Percentiles rank a stretch among this genome's conserved stretches.
Evolutionary conservation across 2,113 vertebrate species (phyloP).

Genomic region (Labeo catla): DNA sequence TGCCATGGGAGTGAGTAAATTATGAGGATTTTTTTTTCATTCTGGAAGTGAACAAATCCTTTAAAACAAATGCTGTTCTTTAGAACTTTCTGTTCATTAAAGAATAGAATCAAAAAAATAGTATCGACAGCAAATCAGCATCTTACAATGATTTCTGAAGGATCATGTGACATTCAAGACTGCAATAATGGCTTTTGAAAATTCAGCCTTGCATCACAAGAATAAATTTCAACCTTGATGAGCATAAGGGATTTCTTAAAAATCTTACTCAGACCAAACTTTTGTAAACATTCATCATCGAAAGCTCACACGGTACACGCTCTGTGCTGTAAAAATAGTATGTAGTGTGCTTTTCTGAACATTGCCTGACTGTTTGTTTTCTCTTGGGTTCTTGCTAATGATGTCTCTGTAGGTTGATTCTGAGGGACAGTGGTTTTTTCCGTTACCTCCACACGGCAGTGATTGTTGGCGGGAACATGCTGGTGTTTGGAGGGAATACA

Average conservation of each 20-base stretch:
- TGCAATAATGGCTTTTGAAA: neutral
- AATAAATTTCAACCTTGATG: neutral
- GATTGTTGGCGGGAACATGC: conserved; percentile 88
- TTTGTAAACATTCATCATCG: neutral
- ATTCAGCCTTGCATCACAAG: neutral
- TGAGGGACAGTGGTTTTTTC: conserved; percentile 92
- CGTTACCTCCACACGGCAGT: conserved; percentile 95
- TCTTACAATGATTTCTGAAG: neutral
- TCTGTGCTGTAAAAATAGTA: neutral
- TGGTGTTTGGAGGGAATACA: conserved; percentile 97
- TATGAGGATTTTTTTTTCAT: too few species aligned
- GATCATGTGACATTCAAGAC: neutral
- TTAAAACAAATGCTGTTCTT: neutral
- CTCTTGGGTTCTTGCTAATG: neutral
- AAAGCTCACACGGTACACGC: neutral
- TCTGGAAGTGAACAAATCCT: too few species aligned
- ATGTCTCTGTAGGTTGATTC: conserved; percentile 82
- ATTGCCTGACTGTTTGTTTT: neutral
- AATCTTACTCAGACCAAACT: neutral
- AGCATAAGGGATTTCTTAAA: too few species aligned
- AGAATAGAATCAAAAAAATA: too few species aligned
- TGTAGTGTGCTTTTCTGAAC: neutral
- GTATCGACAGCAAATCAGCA: neutral
- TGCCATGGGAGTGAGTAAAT: too few species aligned
- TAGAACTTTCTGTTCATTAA: too few species aligned